phyloP scores from a whole-genome alignment of 2,113 vertebrate species.

The Peromyscus maniculatus region DNA sequence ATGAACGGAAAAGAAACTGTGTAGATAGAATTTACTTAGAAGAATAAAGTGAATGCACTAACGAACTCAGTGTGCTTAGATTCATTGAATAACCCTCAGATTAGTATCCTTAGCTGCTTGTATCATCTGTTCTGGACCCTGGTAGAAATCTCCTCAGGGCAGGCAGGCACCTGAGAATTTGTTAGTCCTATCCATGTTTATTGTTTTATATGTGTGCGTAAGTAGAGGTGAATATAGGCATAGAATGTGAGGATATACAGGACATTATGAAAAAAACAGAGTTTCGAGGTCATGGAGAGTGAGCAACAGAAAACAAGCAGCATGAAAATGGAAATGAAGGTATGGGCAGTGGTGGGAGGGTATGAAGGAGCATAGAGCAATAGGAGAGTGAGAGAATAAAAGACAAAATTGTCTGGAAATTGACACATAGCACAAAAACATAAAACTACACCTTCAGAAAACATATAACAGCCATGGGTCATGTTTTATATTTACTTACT shows the following conservation, averaged over 20 bases:
- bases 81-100: too few species aligned
- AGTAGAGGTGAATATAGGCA: background rate
- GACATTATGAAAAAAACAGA: background rate
- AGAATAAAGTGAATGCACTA: too few species aligned
- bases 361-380: background rate
- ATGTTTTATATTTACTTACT: background rate
- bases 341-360: background rate
- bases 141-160: too few species aligned
- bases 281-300: background rate
- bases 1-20: too few species aligned
- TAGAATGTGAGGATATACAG: background rate
- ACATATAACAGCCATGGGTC: background rate
- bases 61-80: too few species aligned
- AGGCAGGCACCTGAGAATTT: too few species aligned
- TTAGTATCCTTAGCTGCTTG: too few species aligned
- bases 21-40: too few species aligned
- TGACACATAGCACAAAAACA: background rate
- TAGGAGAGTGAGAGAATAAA: background rate
- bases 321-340: background rate
- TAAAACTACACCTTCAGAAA: background rate
- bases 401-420: background rate
- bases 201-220: background rate
- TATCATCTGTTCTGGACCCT: too few species aligned
- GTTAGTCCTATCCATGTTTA: background rate
- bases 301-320: background rate